A percentile compares a stretch with the other conserved stretches of the same genome.
Conservation (phyloP, 2,113 vertebrate genomes). For the Brachionichthys hirsutus region DNA sequence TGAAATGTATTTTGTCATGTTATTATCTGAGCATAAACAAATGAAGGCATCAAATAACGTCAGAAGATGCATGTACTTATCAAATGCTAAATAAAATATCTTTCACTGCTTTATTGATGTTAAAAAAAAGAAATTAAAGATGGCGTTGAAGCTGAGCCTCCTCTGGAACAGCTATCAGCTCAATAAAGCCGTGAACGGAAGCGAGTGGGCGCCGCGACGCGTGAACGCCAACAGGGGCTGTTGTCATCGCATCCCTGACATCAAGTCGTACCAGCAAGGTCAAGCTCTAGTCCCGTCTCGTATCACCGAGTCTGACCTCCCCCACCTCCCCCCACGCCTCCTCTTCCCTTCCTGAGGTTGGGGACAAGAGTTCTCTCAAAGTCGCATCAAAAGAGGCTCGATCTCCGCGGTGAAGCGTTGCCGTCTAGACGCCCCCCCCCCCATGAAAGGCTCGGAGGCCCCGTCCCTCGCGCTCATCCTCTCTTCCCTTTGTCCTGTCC, state of each 20-base stretch:
- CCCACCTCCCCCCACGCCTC: constrained; percentile 4
- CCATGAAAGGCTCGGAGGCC: constrained; percentile 58
- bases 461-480: constrained; percentile 44
- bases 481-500: constrained; percentile 56
- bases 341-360: constrained; percentile 26
- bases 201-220: not conserved
- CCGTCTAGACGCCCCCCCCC: constrained; percentile 67
- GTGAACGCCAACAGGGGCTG: too few relatives aligned
- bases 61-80: too few relatives aligned
- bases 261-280: constrained; percentile 34
- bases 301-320: constrained; percentile 32
- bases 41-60: too few relatives aligned
- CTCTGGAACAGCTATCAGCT: too few relatives aligned
- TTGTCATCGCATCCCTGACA: not conserved
- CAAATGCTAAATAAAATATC: too few relatives aligned
- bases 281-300: constrained; percentile 28
- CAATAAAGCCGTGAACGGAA: not conserved
- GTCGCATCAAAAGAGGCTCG: constrained; percentile 47
- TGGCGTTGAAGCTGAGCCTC: too few relatives aligned
- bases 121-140: too few relatives aligned
- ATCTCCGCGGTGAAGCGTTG: constrained; percentile 52
- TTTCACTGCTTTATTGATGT: too few relatives aligned
- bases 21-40: too few relatives aligned
- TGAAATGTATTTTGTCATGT: too few relatives aligned
- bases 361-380: constrained; percentile 34